These are phyloP conservation scores for Nomada hirtipes DNA, from an alignment of 2,888 invertebrate genomes.

Conservation along the genomic window DNA sequence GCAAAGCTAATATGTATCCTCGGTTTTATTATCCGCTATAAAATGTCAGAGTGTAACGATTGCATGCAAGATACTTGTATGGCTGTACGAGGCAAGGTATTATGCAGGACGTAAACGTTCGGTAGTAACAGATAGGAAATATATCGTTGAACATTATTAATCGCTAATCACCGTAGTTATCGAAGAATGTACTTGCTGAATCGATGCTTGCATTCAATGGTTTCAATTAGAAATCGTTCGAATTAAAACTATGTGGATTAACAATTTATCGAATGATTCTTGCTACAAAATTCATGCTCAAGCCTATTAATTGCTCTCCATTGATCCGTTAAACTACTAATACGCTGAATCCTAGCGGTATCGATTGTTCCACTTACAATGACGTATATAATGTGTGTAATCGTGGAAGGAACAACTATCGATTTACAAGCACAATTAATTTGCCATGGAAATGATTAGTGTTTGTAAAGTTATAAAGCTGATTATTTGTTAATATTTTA, in stretches of 20 bases:
- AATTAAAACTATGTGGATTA: neutral
- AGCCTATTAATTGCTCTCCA: constrained; percentile 10
- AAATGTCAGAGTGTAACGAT: constrained; percentile 48
- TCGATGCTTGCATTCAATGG: too few relatives aligned
- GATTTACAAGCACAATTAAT: neutral
- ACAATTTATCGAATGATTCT: too few relatives aligned
- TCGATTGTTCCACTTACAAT: constrained; percentile 2
- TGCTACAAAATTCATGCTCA: neutral
- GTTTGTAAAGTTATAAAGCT: neutral
- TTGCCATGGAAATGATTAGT: too few relatives aligned
- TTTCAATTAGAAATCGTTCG: neutral
- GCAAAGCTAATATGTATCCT: constrained; percentile 47
- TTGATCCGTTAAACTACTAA: constrained; percentile 4
- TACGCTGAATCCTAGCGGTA: constrained; percentile 10
- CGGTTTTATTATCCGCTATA: constrained; percentile 42
- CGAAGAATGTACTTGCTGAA: too few relatives aligned
- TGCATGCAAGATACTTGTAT: constrained; percentile 13
- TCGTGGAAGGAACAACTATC: neutral
- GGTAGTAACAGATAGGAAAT: neutral
- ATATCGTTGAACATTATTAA: neutral
- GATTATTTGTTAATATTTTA: neutral
- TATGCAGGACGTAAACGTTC: neutral
- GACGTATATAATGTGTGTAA: neutral
- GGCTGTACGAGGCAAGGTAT: neutral
- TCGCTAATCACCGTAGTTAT: too few relatives aligned